A percentile compares a stretch with the other conserved stretches of the same genome.
These are phyloP conservation scores for Cyprinodon variegatus DNA, from an alignment of 2,113 vertebrate species.

Conservation along the genomic window DNA sequence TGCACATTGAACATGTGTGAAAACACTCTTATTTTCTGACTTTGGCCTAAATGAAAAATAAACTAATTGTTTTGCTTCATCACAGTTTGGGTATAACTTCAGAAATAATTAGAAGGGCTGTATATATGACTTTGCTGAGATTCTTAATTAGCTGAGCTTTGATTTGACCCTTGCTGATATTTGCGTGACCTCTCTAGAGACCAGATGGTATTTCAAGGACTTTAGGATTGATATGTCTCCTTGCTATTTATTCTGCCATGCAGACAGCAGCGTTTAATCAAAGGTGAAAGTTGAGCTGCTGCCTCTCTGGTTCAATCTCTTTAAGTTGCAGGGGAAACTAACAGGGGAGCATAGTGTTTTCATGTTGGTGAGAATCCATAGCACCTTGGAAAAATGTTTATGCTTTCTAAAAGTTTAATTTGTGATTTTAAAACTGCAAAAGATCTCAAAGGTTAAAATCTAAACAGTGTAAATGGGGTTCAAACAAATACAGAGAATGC, in stretches of 20 bases:
- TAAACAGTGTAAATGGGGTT: no score
- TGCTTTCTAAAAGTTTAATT: no score
- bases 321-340: constrained; percentile 19
- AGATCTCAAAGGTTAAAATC: no score
- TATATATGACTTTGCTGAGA: constrained; percentile 8
- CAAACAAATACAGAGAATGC: no score
- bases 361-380: no score
- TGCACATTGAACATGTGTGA: no score
- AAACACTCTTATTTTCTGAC: not conserved
- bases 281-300: constrained; percentile 54
- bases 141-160: constrained; percentile 51
- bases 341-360: not conserved
- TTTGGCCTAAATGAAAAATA: not conserved
- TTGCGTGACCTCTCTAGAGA: constrained; percentile 58
- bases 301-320: constrained; percentile 17
- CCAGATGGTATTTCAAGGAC: constrained; percentile 67
- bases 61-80: not conserved
- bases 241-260: constrained; percentile 47
- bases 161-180: constrained; percentile 65
- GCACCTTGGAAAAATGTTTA: no score
- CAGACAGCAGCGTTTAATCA: constrained; percentile 72
- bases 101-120: not conserved
- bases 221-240: constrained; percentile 53
- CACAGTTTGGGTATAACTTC: not conserved
- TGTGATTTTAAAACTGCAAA: no score